Conservation (phyloP, 2,888 invertebrate genomes). For the Melieria crassipennis region DNA sequence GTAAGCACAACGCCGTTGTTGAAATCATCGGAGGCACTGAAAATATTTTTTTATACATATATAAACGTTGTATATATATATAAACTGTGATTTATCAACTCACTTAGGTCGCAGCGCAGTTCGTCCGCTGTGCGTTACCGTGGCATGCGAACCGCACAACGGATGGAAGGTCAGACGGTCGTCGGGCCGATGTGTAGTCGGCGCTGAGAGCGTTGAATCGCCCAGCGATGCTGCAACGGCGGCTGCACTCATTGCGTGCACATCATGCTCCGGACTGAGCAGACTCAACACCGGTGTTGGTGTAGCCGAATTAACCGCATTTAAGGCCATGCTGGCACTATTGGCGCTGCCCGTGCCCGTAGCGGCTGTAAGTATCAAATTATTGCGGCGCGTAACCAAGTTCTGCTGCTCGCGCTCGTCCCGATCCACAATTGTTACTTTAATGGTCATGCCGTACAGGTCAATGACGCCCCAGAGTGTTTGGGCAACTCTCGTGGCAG, state of each 20-base stretch:
- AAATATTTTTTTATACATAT: slow-evolving; percentile 40
- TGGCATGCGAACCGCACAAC: slow-evolving; percentile 91
- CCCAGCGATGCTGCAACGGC: slow-evolving; percentile 46
- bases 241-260: slow-evolving; percentile 54
- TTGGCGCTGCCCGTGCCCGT: slow-evolving; percentile 39
- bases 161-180: slow-evolving; percentile 88
- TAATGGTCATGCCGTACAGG: slow-evolving; percentile 93
- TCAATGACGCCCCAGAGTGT: slow-evolving; percentile 95
- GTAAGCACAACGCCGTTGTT: slow-evolving; percentile 95
- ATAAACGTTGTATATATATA: neutral
- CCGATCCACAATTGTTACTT: slow-evolving; percentile 86
- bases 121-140: slow-evolving; percentile 88
- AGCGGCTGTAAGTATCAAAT: slow-evolving; percentile 63
- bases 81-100: slow-evolving; percentile 51
- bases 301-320: slow-evolving; percentile 43
- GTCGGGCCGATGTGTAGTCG: slow-evolving; percentile 63
- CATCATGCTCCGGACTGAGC: slow-evolving; percentile 61
- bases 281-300: slow-evolving; percentile 59
- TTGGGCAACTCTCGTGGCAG: slow-evolving; percentile 81
- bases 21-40: slow-evolving; percentile 88
- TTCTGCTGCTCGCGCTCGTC: slow-evolving; percentile 82
- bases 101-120: slow-evolving; percentile 94
- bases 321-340: slow-evolving; percentile 38
- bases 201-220: slow-evolving; percentile 50
- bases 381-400: slow-evolving; percentile 76